Evolutionary conservation across 2,113 vertebrate genomes (phyloP), one percentile per base, ranked within the genome.

Genomic region (Pseudorectes ferrugineus): DNA sequence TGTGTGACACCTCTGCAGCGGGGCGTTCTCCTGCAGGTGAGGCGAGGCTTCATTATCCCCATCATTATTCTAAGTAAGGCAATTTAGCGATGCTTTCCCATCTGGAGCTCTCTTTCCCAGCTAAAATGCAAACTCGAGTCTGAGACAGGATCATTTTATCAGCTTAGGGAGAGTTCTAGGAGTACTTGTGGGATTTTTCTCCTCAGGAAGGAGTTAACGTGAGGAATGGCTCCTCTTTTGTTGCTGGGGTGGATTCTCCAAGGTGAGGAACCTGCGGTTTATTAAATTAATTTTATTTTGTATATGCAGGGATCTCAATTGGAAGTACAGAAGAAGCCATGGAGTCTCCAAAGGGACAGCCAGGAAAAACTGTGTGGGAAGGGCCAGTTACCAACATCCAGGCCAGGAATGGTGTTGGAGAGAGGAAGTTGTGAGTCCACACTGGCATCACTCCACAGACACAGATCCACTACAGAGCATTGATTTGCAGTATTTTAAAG

Each of bases 31-130:
- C 77, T 91, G 11, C 58, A 92, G 93, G 81, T 94, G 58, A 91
- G 67, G 40, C 20, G 25, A 89, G 45, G 58, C 59, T 89, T 95
- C 83, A 38, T 95, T 87, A 89, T 42, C 68, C 26, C 38, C 8
- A 0, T 49, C 62, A 73, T 93, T 92, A 88, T 65, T 65, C 52
- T 45, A 58, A 88, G 49, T 2, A 68, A 73, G 74, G 31, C 54
- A 93, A 68, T 92, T 88, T 68, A 45, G n/a, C 3, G 1, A 78
- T 58, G 63, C 54, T 73, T 96, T 88, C 78, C 93, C 78, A 89
- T 85, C 78, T 92, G 95, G 85, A 94, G 66, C 24, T 33, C 51
- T 49, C 62, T 22, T 74, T 45, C 31, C 20, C 2, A 1, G 61
- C 45, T 76, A 4, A 89, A 74, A 72, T 26, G 46, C 24, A 72